Evolutionary conservation across 2,113 vertebrate genomes (phyloP), one percentile per base, ranked within the genome.

Genomic region (Apodemus sylvaticus): DNA sequence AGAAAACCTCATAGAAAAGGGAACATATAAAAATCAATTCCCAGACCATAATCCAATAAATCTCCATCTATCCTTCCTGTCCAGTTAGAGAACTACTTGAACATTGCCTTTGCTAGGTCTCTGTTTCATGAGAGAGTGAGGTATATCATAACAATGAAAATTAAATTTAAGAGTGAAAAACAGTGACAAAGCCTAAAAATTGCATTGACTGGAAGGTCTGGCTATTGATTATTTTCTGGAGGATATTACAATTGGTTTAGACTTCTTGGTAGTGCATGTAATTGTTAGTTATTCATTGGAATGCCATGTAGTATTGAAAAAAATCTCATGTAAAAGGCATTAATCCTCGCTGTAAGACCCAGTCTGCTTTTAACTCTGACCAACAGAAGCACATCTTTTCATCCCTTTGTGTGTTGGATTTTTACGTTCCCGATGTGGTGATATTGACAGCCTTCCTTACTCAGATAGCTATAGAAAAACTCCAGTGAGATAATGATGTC

Each of bases 101-200:
- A 83, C 42, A 1, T n/a, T 71, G 24, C 7, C 13, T 66, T 79
- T 73, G 55, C 2, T 36, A 85, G 17, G 17, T 79, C 17, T 89
- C 11, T 89, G 24, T 60, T 86, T 1, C 0, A 42, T 85, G 1
- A 55, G n/a, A 73, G 36, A 13, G 14, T 45, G 22, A 60, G 31
- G 19, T 53, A 83, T 68, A 93, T 62, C 7, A n/a, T 53, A 95
- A 92, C 55, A 48, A 92, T 73, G 7, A 91, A 95, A 90, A 86
- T 36, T 77, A 36, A 90, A 87, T 66, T 58, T 58, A 92, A 92
- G 31, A 90, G 60, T 6, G 1, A 42, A 48, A 77, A 82, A 55
- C 58, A 87, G 11, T 83, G 20, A 76, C 9, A 64, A 10, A 70
- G 6, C 0, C 29, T 22, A 31, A 20, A 34, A 26, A 39, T 22